A percentile compares a stretch with the other conserved stretches of the same genome.
Conservation (phyloP, 2,113 vertebrate species). For the Morone saxatilis region DNA sequence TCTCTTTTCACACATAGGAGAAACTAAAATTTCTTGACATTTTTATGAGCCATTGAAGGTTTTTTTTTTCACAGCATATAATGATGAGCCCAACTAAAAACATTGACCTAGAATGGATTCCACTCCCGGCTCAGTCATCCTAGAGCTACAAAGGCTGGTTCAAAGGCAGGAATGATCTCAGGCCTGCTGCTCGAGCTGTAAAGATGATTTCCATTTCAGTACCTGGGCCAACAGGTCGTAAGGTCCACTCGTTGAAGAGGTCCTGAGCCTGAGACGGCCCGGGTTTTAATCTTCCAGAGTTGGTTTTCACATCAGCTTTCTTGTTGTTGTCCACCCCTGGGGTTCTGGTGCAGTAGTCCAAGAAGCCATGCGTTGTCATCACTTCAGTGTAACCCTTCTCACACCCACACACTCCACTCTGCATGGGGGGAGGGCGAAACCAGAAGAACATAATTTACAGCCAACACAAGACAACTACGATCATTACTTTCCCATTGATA, state of each 20-base stretch:
- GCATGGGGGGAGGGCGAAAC: slow-evolving; percentile 19
- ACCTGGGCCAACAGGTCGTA: slow-evolving; percentile 96
- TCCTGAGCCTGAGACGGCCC: slow-evolving; percentile 92
- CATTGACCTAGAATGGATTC: slow-evolving; percentile 37
- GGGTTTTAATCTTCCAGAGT: slow-evolving; percentile 91
- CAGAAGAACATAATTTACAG: slow-evolving; percentile 46
- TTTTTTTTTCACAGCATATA: slow-evolving; percentile 16
- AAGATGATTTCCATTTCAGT: slow-evolving; percentile 68
- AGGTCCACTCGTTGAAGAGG: slow-evolving; percentile 95
- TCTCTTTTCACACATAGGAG: slow-evolving; percentile 11
- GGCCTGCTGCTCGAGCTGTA: slow-evolving; percentile 4
- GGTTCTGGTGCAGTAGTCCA: slow-evolving; percentile 98
- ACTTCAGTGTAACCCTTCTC: slow-evolving; percentile 95
- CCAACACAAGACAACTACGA: neutral
- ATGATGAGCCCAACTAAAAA: slow-evolving; percentile 40
- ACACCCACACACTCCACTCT: slow-evolving; percentile 96
- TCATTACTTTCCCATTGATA: slow-evolving; percentile 32
- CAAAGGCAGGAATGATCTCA: slow-evolving; percentile 32
- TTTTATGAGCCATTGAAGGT: slow-evolving; percentile 12
- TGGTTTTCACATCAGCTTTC: slow-evolving; percentile 97
- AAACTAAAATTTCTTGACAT: slow-evolving; percentile 12
- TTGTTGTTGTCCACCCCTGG: slow-evolving; percentile 93
- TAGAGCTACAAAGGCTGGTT: slow-evolving; percentile 43
- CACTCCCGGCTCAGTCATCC: neutral
- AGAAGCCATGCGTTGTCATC: slow-evolving; percentile 94